Evolutionary conservation across 2,113 vertebrate genomes (phyloP).

Genomic region (Heteronetta atricapilla): DNA sequence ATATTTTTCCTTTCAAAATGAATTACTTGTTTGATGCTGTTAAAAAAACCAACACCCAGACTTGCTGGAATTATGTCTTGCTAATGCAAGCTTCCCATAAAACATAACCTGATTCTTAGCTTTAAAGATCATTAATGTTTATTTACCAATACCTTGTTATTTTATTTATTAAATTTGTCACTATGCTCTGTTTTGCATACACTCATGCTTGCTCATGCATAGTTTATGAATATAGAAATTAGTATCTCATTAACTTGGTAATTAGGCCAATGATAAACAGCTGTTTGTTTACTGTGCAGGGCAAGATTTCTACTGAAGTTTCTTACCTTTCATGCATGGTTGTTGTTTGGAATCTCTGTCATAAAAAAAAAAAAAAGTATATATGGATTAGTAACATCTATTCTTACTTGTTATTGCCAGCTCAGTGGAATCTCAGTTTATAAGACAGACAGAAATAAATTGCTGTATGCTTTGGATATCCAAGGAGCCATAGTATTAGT

Average conservation of each 20-base stretch:
- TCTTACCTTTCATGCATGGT: conserved; percentile 74
- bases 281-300: conserved; percentile 82
- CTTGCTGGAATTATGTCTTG: background rate
- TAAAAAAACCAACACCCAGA: background rate
- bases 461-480: background rate
- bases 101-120: conserved; percentile 16
- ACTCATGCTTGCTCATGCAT: conserved; percentile 84
- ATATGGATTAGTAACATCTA: conserved; percentile 17
- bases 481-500: background rate
- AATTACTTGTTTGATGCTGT: background rate
- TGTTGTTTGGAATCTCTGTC: conserved; percentile 39
- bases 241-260: conserved; percentile 93
- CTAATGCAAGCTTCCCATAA: background rate
- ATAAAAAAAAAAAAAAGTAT: conserved; percentile 8
- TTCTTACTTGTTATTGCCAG: conserved; percentile 58
- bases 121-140: conserved; percentile 77
- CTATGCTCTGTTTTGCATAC: conserved; percentile 81
- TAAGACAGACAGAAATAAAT: background rate
- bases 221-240: conserved; percentile 89
- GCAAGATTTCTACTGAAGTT: conserved; percentile 74
- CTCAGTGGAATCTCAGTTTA: conserved; percentile 47
- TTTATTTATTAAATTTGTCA: conserved; percentile 89
- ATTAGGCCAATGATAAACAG: conserved; percentile 92
- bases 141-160: conserved; percentile 80
- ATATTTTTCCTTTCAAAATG: background rate